Base-by-base conservation (phyloP, 2,888 invertebrate species). In the Cephalotes varians region DNA sequence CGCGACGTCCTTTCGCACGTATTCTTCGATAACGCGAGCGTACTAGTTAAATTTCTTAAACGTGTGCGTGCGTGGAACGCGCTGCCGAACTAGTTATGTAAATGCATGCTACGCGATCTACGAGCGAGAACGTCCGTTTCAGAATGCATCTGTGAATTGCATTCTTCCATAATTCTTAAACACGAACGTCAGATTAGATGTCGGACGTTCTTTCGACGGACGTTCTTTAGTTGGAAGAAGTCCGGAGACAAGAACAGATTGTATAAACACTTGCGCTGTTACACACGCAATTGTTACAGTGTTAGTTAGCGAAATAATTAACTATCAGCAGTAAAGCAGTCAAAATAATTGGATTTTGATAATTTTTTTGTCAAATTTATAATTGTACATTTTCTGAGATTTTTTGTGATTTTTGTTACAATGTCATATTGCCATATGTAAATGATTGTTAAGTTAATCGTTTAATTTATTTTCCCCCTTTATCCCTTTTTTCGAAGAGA, bases 51-150 rank as follows among this genome's bases (percentile, higher is more conserved):
- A 84, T 82, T 82, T 84, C 76, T 34, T 40, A 56, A 65, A 77
- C 62, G 31, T 21, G 15, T 21, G 21, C 15, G 62, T 44, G 56
- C 56, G 47, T 21, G 44, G 81, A 51, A 85, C 87, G 81, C 81
- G 83, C 76, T 77, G 74, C 80, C 87, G 88, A 91, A 93, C 93
- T 92, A 92, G 93, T 93, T 93, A 93, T 93, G 93, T 85, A 92
- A 93, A 93, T 93, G 81, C 71, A 54, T 12, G 56, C 85, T 71
- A 85, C 85, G 88, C 88, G 90, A 85, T 86, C 86, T 86, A 87
- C 85, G 82, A 83, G 81, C 76, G 64, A 84, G 79, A 56, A 34
- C 37, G 56, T 69, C 77, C 40, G 34, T 51, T 10, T 31, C 31
- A 21, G 51, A 71, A 84, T 64, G 49, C 64, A 51, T 28, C 31